Evolutionary conservation across 2,797 vertebrate species (phyloP), one percentile per base, ranked within the genome.

Genomic region (Phalloptychus januarius): DNA sequence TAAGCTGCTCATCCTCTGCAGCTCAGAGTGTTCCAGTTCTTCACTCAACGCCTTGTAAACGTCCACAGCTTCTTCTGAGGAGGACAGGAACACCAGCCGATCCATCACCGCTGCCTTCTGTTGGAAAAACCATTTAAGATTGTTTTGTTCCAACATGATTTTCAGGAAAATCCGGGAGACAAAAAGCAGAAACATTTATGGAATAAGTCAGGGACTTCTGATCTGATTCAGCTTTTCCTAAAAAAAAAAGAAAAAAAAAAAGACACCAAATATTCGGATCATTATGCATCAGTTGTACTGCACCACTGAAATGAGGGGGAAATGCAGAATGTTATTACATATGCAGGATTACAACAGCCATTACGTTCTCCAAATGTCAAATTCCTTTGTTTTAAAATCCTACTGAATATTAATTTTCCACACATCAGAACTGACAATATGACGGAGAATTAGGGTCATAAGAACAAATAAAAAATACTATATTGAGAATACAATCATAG

Each of bases 41-140:
- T 95, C 91, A 25, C 86, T 89, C 54, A 93, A 88, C 36, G 52
- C 63, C 74, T 93, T 80, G 69, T 94, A 97, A 5, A 90, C 92
- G 46, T 95, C 88, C 79, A 96, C 79, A 72, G 96, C 95, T 31
- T 96, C 93, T 79, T 95, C 96, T 52, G 96, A 95, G 5, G 91
- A 95, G 46, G 79, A 78, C 38, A 65, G 78, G 75, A 88, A 92
- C 73, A 90, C 76, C 87, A 94, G 79, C 79, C 46, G 81, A 10
- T 92, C 90, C 54, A 13, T 86, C 70, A 86, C 75, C 0, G 71
- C 87, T 1, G 28, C 25, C 2, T 72, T 74, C 94, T 95, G 92
- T 76, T 1, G 31, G 42, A 61, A 45, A 52, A 56, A 65, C 73
- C 40, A 79, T 13, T 7, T 5, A 5, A 70, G 67, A 28, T 23